Evolutionary conservation across 2,888 invertebrate genomes (phyloP).

Genomic region (Vanessa cardui): DNA sequence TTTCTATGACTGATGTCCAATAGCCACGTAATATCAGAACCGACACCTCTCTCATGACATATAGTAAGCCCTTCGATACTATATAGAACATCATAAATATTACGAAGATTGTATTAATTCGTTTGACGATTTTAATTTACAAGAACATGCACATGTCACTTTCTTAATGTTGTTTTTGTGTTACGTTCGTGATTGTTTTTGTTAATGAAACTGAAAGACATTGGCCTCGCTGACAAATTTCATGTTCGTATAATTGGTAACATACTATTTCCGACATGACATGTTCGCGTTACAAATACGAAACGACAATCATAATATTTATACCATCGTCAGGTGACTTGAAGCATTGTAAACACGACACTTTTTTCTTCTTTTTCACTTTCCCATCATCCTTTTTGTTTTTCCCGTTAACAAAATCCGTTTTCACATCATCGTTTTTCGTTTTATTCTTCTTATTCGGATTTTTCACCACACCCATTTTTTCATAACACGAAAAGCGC

Average conservation of each 20-base stretch:
- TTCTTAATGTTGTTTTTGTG: conserved; percentile 13
- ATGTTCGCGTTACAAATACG: conserved; percentile 7
- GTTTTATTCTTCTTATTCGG: conserved; percentile 62
- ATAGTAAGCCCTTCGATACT: too few relatives aligned
- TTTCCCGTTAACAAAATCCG: conserved; percentile 60
- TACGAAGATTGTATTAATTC: too few relatives aligned
- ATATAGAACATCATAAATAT: too few relatives aligned
- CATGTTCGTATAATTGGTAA: conserved; percentile 35
- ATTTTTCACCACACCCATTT: conserved; percentile 78
- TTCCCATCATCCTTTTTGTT: conserved; percentile 66
- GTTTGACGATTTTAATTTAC: too few relatives aligned
- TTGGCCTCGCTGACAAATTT: conserved; percentile 40
- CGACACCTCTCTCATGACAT: too few relatives aligned
- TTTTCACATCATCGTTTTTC: conserved; percentile 49
- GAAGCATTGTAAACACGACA: conserved; percentile 81
- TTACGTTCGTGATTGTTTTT: conserved; percentile 10
- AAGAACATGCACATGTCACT: neutral
- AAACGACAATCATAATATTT: conserved; percentile 33
- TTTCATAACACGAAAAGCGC: conserved; percentile 43
- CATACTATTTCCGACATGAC: conserved; percentile 27
- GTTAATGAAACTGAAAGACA: conserved; percentile 14
- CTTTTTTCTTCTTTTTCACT: conserved; percentile 78
- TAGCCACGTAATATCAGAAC: too few relatives aligned
- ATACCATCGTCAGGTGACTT: conserved; percentile 76
- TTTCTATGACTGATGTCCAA: too few relatives aligned